A percentile compares a stretch with the other conserved stretches of the same genome.
phyloP scores from a whole-genome alignment of 2,888 invertebrate genomes.

The Hyposoter didymator region DNA sequence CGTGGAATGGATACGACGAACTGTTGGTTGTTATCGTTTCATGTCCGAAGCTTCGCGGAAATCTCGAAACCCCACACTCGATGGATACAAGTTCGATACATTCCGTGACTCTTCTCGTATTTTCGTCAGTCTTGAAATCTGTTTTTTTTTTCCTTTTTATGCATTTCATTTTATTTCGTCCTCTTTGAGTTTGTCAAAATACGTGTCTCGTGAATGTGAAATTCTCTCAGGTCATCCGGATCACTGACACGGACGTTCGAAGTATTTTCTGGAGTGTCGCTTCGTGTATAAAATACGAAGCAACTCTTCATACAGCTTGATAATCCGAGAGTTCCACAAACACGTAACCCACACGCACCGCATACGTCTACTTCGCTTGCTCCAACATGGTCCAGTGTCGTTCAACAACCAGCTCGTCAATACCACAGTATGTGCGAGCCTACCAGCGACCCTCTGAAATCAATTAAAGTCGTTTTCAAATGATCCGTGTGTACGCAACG shows the following conservation, averaged over 20 bases:
- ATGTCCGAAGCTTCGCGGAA: constrained; percentile 22
- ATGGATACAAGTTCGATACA: not conserved
- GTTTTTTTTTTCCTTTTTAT: constrained; percentile 17
- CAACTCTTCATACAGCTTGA: constrained; percentile 22
- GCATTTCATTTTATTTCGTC: constrained; percentile 22
- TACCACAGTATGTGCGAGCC: constrained; percentile 47
- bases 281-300: constrained; percentile 11
- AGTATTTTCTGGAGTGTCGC: constrained; percentile 29
- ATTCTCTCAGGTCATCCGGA: constrained; percentile 36
- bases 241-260: constrained; percentile 49
- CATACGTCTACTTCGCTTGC: constrained; percentile 10
- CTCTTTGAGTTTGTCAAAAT: constrained; percentile 52
- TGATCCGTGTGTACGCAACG: constrained; percentile 76
- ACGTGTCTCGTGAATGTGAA: constrained; percentile 4
- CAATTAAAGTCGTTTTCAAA: constrained; percentile 74
- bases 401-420: constrained; percentile 51
- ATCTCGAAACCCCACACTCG: constrained; percentile 18
- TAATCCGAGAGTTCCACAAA: constrained; percentile 34
- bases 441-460: constrained; percentile 70
- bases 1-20: constrained; percentile 5
- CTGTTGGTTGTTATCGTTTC: constrained; percentile 21
- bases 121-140: constrained; percentile 36
- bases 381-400: constrained; percentile 25
- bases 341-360: constrained; percentile 26
- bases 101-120: constrained; percentile 3